Base-by-base conservation (phyloP, 2,113 vertebrate species). In the Psilopsiagon aurifrons region DNA sequence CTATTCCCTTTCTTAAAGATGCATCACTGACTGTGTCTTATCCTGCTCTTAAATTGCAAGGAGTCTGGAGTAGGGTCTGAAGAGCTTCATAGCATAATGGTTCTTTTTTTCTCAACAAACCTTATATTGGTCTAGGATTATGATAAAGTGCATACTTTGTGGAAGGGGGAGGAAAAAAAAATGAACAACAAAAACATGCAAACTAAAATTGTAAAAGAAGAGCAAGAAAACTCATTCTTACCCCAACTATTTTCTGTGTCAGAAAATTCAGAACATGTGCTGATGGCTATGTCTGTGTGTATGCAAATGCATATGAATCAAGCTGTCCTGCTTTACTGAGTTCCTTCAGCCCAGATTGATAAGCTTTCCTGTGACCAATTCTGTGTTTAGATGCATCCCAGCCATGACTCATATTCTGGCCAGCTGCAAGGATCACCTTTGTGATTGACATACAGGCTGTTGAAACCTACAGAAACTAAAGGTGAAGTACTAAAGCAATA, bases 21-120 rank as follows among this genome's bases (percentile, higher is more conserved):
- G 9, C 0, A 0, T 59, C 25, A 37, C n/a, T 62, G 41, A 17
- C 29, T 22, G 10, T 60, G 8, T 66, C 37, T 46, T 64, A 31
- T 35, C 15, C 33, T 14, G 0, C 3, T 37, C 7, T 28, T 39
- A 29, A 3, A 11, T 1, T 24, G 10, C 17, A 82, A 75, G 19
- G 7, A 68, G 6, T 20, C 28, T 85, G 62, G 39, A 43, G 16
- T 11, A 46, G 7, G 10, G 4, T 37, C 33, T 79, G 6, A 39
- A 68, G 29, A 5, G 35, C 22, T 57, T 8, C 8, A 52, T 6
- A 75, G 9, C 17, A 39, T 27, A 71, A 15, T 12, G 11, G 8
- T 43, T 66, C 3, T 23, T 52, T 80, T 41, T 73, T 80, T 27
- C 43, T 63, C 46, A 63, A 67, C 27, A 62, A 22, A 9, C 1